Conservation (phyloP, 2,888 invertebrate species). For the Agonopterix arenella region DNA sequence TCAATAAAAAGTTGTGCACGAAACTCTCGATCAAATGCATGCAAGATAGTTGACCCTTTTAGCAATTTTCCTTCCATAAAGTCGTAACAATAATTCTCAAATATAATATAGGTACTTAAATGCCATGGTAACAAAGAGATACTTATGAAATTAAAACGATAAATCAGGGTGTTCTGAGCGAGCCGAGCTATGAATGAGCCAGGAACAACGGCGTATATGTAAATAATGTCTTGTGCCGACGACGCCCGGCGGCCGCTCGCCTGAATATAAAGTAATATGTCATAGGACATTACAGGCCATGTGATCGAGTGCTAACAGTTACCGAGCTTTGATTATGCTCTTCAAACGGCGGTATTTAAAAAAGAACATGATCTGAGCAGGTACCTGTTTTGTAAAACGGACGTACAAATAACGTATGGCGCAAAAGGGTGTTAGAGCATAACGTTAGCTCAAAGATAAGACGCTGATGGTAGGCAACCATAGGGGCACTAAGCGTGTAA, state of each 20-base stretch:
- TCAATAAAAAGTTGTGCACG: no score
- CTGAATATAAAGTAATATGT: conserved; percentile 65
- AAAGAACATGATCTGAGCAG: conserved; percentile 17
- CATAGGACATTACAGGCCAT: conserved; percentile 41
- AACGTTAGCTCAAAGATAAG: conserved; percentile 55
- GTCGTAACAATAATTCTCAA: conserved; percentile 43
- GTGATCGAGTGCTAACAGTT: conserved; percentile 44
- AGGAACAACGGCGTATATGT: conserved; percentile 70
- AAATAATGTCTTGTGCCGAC: conserved; percentile 59
- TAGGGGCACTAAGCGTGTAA: conserved; percentile 33
- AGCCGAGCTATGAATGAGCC: conserved; percentile 61
- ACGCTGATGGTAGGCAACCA: conserved; percentile 24
- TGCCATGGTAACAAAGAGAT: conserved; percentile 67
- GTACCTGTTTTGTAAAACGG: conserved; percentile 44
- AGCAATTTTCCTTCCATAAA: no score
- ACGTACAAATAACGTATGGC: conserved; percentile 47
- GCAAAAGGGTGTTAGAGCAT: conserved; percentile 56
- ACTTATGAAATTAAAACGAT: conserved; percentile 75
- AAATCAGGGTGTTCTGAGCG: conserved; percentile 59
- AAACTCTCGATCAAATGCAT: no score
- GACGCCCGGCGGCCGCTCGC: conserved; percentile 25
- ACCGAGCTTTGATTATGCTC: conserved; percentile 11
- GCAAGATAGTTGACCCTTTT: no score
- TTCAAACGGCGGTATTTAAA: neutral
- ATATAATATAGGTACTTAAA: conserved; percentile 46